Base-by-base conservation (phyloP, 1,140 invertebrate species). In the Leucophenga varia region DNA sequence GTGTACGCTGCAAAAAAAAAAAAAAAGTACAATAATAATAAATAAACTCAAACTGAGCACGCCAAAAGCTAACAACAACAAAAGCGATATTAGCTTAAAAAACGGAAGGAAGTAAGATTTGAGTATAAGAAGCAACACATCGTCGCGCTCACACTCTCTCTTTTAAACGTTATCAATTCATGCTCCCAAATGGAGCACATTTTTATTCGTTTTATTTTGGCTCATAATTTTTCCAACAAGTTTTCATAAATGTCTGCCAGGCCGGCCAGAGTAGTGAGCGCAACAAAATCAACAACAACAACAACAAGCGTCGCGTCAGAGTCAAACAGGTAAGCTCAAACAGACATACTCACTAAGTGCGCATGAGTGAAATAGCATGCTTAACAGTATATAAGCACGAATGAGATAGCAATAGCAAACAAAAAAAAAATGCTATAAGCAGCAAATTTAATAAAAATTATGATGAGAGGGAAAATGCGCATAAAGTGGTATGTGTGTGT, bases 401-500 rank as follows among this genome's bases (percentile, higher is more conserved):
- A n/a, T n/a, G n/a, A n/a, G n/a, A n/a, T n/a, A n/a, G n/a, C 35
- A 14, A 21, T 45, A 28, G 61, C 46, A 21, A 64, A 51, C 47
- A 36, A 49, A 60, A 54, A 44, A 41, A 49, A 42, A 51, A 19
- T 28, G 17, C 37, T 43, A 46, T 43, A 47, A 49, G 47, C 36
- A 47, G n/a, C n/a, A 55, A 55, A 58, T 68, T 68, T 68, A 67
- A 67, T 67, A 67, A 69, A 70, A 69, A 69, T 64, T 69, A 69
- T 69, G 63, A 67, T 67, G 58, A 69, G 58, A 64, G 64, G 38
- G 56, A 42, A 54, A 46, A 31, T 45, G 41, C 19, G 44, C 12
- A 2, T 35, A 32, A 28, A 7, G 25, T 28, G 6, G 36, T 30
- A 40, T 39, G 37, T 45, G 38, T 32, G 51, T 18, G 31, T 40